Evolutionary conservation across 2,888 invertebrate genomes (phyloP).

Genomic region (Xanthia icteritia): DNA sequence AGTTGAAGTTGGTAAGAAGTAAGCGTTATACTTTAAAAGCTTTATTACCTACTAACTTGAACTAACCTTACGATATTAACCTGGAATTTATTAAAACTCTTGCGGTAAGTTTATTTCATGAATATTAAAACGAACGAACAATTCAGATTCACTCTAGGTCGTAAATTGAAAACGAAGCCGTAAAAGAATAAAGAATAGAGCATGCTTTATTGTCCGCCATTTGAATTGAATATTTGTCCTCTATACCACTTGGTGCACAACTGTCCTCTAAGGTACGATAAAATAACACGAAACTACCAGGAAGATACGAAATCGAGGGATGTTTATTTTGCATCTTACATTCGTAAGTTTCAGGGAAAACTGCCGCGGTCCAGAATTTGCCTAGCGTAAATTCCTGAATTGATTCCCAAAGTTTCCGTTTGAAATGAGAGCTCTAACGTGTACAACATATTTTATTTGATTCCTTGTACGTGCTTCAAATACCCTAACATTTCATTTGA

Average conservation of each 20-base stretch:
- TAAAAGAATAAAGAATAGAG: slow-evolving; percentile 40
- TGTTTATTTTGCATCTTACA: slow-evolving; percentile 52
- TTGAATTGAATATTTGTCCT: slow-evolving; percentile 41
- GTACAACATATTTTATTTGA: slow-evolving; percentile 66
- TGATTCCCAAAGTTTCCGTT: slow-evolving; percentile 61
- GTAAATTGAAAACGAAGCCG: slow-evolving; percentile 41
- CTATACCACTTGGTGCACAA: slow-evolving; percentile 28
- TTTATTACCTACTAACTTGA: slow-evolving; percentile 1
- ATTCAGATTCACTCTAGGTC: slow-evolving; percentile 29
- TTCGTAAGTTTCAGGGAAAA: slow-evolving; percentile 29
- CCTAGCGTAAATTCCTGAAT: slow-evolving; percentile 55
- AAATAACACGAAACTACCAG: slow-evolving; percentile 32
- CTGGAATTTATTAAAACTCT: slow-evolving; percentile 20
- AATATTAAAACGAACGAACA: slow-evolving; percentile 35
- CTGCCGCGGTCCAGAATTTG: slow-evolving; percentile 46
- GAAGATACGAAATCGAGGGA: slow-evolving; percentile 40
- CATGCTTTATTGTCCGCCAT: slow-evolving; percentile 39
- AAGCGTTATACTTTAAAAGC: slow-evolving; percentile 3
- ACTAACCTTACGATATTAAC: slow-evolving; percentile 22
- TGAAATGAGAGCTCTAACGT: slow-evolving; percentile 57
- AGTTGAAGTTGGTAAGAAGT: background rate
- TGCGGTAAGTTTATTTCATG: slow-evolving; percentile 29
- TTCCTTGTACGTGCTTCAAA: slow-evolving; percentile 66
- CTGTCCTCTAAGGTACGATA: slow-evolving; percentile 19
- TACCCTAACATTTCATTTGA: slow-evolving; percentile 52